Percentiles rank a stretch among this genome's conserved stretches.
These are phyloP conservation scores for Empis livida DNA, from an alignment of 2,888 invertebrate species.

Conservation along the genomic window DNA sequence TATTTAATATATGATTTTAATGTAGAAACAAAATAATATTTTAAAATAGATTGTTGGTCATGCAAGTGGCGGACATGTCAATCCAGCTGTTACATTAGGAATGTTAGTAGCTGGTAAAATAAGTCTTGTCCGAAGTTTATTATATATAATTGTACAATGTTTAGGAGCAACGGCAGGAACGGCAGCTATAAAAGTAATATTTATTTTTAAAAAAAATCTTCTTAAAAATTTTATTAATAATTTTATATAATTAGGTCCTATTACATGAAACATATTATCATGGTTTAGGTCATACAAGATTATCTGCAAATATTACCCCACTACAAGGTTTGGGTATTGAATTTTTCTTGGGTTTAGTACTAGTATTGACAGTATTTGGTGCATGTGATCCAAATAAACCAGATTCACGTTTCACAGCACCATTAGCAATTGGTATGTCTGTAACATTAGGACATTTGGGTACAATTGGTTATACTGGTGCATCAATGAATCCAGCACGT, in stretches of 20 bases:
- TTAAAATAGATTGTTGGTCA: slow-evolving; percentile 61
- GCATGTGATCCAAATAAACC: slow-evolving; percentile 42
- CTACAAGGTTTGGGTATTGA: slow-evolving; percentile 82
- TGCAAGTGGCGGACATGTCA: slow-evolving; percentile 81
- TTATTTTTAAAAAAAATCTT: neutral
- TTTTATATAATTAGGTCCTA: slow-evolving; percentile 42
- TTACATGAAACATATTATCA: slow-evolving; percentile 49
- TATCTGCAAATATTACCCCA: slow-evolving; percentile 47
- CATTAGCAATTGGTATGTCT: slow-evolving; percentile 77
- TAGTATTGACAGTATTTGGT: slow-evolving; percentile 80
- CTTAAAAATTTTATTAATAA: neutral
- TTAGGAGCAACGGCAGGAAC: slow-evolving; percentile 71
- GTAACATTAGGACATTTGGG: slow-evolving; percentile 75
- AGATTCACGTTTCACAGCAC: slow-evolving; percentile 68
- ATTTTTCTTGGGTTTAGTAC: slow-evolving; percentile 78
- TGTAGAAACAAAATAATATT: neutral
- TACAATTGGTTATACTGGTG: slow-evolving; percentile 72
- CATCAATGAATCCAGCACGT: slow-evolving; percentile 88
- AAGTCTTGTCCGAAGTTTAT: slow-evolving; percentile 54
- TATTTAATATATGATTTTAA: no score
- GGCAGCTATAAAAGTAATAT: slow-evolving; percentile 48
- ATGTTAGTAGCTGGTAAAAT: slow-evolving; percentile 69
- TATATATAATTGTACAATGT: slow-evolving; percentile 74
- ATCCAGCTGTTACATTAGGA: slow-evolving; percentile 81
- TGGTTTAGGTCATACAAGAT: slow-evolving; percentile 54